A percentile compares a stretch with the other conserved stretches of the same genome.
Conservation (phyloP, 2,888 invertebrate genomes). For the Asteroscopus sphinx region DNA sequence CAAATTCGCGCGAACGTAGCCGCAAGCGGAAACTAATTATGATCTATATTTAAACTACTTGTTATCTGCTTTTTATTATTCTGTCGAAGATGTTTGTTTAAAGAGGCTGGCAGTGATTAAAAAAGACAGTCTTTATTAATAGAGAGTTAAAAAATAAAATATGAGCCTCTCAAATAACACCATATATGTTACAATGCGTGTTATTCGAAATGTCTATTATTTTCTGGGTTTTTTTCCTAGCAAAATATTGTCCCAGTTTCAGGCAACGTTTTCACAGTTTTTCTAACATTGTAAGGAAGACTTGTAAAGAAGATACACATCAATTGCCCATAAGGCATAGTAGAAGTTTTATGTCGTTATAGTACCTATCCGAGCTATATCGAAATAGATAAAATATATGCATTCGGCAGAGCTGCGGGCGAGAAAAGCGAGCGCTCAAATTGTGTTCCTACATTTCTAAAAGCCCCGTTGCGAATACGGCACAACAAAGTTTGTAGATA, state of each 20-base stretch:
- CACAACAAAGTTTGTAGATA: conserved; percentile 79
- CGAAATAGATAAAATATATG: conserved; percentile 66
- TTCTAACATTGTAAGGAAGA: neutral
- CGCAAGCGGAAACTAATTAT: conserved; percentile 37
- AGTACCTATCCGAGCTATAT: conserved; percentile 45
- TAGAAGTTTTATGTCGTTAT: conserved; percentile 39
- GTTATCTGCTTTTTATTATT: conserved; percentile 28
- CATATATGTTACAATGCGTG: too few relatives aligned
- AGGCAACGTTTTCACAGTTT: conserved; percentile 1
- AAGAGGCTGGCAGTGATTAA: conserved; percentile 8
- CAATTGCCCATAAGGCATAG: conserved; percentile 26
- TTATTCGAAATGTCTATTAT: too few relatives aligned
- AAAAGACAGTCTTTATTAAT: neutral
- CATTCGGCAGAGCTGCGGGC: conserved; percentile 66
- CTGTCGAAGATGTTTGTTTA: conserved; percentile 9
- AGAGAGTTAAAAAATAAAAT: neutral
- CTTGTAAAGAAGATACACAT: conserved; percentile 13
- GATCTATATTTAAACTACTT: conserved; percentile 46
- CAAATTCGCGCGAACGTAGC: conserved; percentile 30
- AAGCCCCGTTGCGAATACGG: conserved; percentile 72
- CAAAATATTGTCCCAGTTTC: too few relatives aligned
- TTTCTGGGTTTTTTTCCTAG: too few relatives aligned
- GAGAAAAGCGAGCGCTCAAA: conserved; percentile 73
- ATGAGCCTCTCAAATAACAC: too few relatives aligned
- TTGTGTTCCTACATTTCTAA: conserved; percentile 77